Evolutionary conservation across 2,888 invertebrate species (phyloP), one percentile per base, ranked within the genome.

Genomic region (Drosophila putrida): DNA sequence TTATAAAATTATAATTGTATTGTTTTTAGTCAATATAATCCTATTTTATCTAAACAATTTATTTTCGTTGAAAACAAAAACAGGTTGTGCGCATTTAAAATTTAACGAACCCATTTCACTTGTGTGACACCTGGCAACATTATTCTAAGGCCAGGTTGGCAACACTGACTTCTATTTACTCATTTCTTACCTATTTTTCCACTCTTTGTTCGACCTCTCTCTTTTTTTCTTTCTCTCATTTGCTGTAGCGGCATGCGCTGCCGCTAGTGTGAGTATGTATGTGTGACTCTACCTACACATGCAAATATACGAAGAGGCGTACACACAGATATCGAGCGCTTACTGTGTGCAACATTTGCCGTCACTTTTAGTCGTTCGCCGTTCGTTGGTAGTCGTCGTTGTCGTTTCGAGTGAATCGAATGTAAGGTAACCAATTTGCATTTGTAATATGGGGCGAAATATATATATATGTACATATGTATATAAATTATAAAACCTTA

Each of bases 361-460:
- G 81, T 91, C 89, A 85, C 82, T 89, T 89, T 90, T 83, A 91
- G 90, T 89, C 81, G 88, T 90, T 88, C 83, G 82, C 78, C 80
- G 88, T 89, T 91, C 86, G 91, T 91, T 86, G 90, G 84, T 90
- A 90, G 90, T 91, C 91, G 91, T 91, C 91, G 90, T 91, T 86
- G 91, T 91, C 89, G 90, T 90, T 91, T 91, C 91, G 88, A 90
- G 91, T 90, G 90, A 91, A 76, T 87, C 91, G 88, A 91, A 91
- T 91, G 91, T 91, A 91, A 91, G 91, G 91, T 91, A 90, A 90
- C 71, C 66, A 84, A 50, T 82, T 75, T 89, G 78, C 77, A 76
- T 71, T 78, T 67, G 72, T 64, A 69, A 78, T 78, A 69, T 83
- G 82, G 82, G 71, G 63, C 82, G 78, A 75, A 76, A 82, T 49